Percentiles rank a stretch among this genome's conserved stretches.
Conservation (phyloP, 2,888 invertebrate species). For the Nemotelus nigrinus region DNA sequence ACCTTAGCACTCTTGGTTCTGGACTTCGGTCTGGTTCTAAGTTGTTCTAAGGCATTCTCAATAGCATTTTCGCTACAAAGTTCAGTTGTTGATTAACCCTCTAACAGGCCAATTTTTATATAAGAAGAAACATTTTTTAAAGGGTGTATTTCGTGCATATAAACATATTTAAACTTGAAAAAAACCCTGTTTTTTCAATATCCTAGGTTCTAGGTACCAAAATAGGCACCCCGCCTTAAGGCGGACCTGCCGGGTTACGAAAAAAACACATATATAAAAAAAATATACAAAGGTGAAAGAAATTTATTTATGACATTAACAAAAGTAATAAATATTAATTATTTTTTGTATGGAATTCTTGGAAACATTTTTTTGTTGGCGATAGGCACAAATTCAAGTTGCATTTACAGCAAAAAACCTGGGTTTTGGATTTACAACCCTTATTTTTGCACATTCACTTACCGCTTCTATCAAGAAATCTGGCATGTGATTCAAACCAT, state of each 20-base stretch:
- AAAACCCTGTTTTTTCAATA: slow-evolving; percentile 9
- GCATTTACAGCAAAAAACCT: slow-evolving; percentile 40
- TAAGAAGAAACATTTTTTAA: not conserved
- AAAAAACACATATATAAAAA: not conserved
- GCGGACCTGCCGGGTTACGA: not conserved
- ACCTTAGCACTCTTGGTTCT: too few species aligned
- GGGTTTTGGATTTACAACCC: slow-evolving; percentile 43
- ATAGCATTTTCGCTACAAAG: too few species aligned
- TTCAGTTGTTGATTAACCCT: not conserved
- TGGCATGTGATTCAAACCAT: too few species aligned
- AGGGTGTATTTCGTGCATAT: not conserved
- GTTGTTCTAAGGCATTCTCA: too few species aligned
- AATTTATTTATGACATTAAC: slow-evolving; percentile 5
- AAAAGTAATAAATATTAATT: not conserved
- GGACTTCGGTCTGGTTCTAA: too few species aligned
- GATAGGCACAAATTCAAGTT: slow-evolving; percentile 43
- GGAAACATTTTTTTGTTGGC: slow-evolving; percentile 44
- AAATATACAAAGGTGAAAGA: slow-evolving; percentile 10
- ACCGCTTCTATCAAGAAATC: slow-evolving; percentile 30
- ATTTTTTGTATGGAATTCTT: slow-evolving; percentile 12
- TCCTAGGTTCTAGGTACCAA: slow-evolving; percentile 7
- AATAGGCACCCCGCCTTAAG: slow-evolving; percentile 7
- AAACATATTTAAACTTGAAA: not conserved
- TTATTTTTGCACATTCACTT: slow-evolving; percentile 37
- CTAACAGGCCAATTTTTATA: not conserved